These are phyloP conservation scores for Gobionotothen gibberifrons DNA, from an alignment of 2,797 vertebrate genomes.

Conservation along the genomic window DNA sequence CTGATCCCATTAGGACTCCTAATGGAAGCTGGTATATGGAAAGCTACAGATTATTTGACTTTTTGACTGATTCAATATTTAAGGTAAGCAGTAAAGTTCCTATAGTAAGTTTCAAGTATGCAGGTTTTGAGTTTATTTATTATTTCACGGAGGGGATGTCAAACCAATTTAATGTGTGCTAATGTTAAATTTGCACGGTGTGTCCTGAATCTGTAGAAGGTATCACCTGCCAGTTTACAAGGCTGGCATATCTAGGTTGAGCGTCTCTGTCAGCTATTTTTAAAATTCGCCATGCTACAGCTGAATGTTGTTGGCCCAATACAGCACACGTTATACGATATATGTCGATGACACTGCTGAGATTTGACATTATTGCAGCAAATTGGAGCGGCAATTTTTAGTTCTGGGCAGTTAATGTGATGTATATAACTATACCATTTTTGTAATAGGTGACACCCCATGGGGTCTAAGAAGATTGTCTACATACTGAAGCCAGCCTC, in stretches of 20 bases:
- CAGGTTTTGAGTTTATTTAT: constrained; percentile 9
- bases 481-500: no score
- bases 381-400: constrained; percentile 25
- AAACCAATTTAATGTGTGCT: constrained; percentile 52
- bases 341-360: constrained; percentile 37
- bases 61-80: constrained; percentile 10
- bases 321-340: constrained; percentile 29
- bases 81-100: constrained; percentile 22
- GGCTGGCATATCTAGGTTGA: constrained; percentile 63
- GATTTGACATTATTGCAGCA: constrained; percentile 35
- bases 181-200: constrained; percentile 52
- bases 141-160: constrained; percentile 22
- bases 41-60: constrained; percentile 26
- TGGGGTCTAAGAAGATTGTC: no score
- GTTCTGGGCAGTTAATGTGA: neutral
- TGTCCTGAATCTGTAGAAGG: constrained; percentile 60
- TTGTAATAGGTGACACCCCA: neutral
- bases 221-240: constrained; percentile 59
- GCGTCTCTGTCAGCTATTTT: constrained; percentile 74
- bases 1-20: constrained; percentile 37
- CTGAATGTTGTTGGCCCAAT: constrained; percentile 43
- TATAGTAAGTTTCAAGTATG: constrained; percentile 19
- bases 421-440: neutral
- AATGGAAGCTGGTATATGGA: constrained; percentile 42
- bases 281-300: constrained; percentile 56